Evolutionary conservation across 2,797 vertebrate species (phyloP).

Genomic region (Cryptoprocta ferox): DNA sequence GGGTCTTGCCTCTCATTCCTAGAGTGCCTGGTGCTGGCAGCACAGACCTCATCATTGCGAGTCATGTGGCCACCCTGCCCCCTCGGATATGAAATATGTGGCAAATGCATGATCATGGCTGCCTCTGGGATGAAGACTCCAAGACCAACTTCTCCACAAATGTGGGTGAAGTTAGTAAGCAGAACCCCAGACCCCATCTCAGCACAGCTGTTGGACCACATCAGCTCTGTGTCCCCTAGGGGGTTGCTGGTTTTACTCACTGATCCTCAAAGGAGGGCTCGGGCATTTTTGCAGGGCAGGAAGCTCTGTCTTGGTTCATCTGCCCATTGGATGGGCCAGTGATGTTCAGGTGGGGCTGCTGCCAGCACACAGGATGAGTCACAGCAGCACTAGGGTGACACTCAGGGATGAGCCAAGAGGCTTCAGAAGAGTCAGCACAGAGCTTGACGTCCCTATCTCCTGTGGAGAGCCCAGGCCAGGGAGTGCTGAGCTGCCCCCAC

Average conservation of each 20-base stretch:
- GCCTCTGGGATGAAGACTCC: neutral
- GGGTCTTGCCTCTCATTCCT: neutral
- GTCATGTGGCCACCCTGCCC: neutral
- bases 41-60: neutral
- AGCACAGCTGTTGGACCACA: neutral
- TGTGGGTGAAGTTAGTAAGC: neutral
- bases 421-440: neutral
- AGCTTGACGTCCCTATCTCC: accelerated
- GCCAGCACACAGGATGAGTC: neutral
- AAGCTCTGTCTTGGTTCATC: neutral
- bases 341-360: neutral
- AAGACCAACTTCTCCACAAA: neutral
- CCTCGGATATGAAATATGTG: neutral
- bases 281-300: neutral
- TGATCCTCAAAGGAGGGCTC: neutral
- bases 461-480: accelerated
- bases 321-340: neutral
- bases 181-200: neutral
- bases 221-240: neutral
- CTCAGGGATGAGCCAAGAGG: neutral
- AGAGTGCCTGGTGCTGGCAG: neutral
- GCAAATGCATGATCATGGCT: neutral
- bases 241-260: neutral
- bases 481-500: no score
- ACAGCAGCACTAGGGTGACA: neutral